Conservation (phyloP, 2,888 invertebrate genomes). For the Troilus luridus region DNA sequence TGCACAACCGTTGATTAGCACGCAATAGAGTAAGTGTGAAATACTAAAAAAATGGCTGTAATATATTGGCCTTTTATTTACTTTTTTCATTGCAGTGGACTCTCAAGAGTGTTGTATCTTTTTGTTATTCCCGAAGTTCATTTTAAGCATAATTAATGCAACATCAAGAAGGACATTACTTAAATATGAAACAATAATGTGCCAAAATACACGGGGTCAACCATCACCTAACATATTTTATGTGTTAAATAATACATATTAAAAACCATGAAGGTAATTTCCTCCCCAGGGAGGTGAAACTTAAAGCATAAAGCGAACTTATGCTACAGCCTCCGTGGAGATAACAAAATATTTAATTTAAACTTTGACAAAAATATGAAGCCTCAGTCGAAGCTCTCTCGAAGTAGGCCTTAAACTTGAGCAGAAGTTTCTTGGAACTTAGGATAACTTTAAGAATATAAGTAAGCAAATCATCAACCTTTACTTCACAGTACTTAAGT, state of each 20-base stretch:
- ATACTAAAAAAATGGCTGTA: no score
- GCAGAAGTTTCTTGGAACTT: neutral
- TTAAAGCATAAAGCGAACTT: neutral
- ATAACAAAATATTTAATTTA: constrained; percentile 30
- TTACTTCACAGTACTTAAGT: neutral
- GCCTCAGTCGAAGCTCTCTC: neutral
- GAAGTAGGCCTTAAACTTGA: neutral
- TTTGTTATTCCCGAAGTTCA: no score
- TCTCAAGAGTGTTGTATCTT: no score
- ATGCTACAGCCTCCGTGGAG: neutral
- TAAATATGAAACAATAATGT: no score
- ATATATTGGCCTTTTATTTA: no score
- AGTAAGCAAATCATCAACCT: neutral
- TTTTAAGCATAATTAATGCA: no score
- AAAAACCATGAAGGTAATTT: neutral
- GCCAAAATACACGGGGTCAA: no score
- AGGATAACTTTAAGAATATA: neutral
- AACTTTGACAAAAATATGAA: neutral
- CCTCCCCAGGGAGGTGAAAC: neutral
- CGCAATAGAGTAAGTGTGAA: no score
- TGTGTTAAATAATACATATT: neutral
- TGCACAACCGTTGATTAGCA: no score
- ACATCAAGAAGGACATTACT: no score
- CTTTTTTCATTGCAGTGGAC: no score
- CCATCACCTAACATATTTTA: neutral